Evolutionary conservation across 2,797 vertebrate species (phyloP), one percentile per base, ranked within the genome.

Genomic region (Enteromius viviparus): DNA sequence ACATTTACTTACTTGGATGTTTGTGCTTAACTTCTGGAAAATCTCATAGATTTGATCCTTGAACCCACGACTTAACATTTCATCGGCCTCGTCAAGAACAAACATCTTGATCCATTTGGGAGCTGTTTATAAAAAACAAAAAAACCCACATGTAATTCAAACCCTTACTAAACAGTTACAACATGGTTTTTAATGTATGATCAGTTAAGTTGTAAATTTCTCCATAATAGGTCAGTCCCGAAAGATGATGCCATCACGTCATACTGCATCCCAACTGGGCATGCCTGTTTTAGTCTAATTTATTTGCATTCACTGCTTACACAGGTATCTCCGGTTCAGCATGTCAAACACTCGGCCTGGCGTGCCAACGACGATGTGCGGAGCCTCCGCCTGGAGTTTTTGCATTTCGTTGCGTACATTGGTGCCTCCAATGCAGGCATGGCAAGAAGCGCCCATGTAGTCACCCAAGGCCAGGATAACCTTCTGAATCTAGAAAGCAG

Each of bases 31-130:
- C 88, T 99, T 99, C 89, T 99, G 97, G 89, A 99, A 99, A 93
- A 99, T 99, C 89, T 99, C 98, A 87, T 99, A 99, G 87, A 99
- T 99, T 93, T 99, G 98, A 97, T 99, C 98, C 92, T 99, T 99
- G 92, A 99, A 99, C 3, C 98, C 98, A 83, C 98, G 96, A 91
- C 98, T 99, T 92, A 99, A 91, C 98, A 99, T 99, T 93, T 99
- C 98, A 92, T 99, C 98, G 11, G 98, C 98, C 94, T 99, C 98
- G 89, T 99, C 98, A 93, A 99, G 93, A 89, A 99, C 98, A 90
- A 99, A 99, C 98, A 99, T 99, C 94, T 98, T 99, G 92, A 99
- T 99, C 92, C 94, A 97, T 92, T 97, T 98, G 19, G 98, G 95
- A 77, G 94, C 98, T 99, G 87, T 42, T 42, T 8, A 37, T 37